Percentiles rank a stretch among this genome's conserved stretches.
Conservation (phyloP, 1,140 invertebrate species). For the Heliconius eleuchia region DNA sequence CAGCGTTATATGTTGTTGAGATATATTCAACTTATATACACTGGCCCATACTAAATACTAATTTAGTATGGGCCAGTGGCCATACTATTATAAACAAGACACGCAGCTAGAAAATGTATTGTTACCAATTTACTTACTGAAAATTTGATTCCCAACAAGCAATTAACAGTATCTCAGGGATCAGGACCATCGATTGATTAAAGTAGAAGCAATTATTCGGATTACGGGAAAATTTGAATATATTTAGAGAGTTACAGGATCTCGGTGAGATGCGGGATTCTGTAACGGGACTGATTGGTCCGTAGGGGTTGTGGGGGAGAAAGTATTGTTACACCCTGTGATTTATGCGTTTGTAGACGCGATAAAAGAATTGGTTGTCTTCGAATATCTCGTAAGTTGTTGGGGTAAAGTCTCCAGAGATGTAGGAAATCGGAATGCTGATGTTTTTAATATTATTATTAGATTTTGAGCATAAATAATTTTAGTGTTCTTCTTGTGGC, state of each 20-base stretch:
- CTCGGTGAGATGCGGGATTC: constrained; percentile 15
- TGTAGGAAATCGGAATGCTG: background rate
- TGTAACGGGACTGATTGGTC: constrained; percentile 3
- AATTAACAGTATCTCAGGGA: constrained; percentile 13
- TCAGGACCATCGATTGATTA: constrained; percentile 6
- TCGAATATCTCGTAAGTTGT: background rate
- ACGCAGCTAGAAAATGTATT: too few species aligned
- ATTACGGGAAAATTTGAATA: constrained; percentile 23
- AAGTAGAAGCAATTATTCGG: constrained; percentile 12
- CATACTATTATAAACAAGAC: background rate
- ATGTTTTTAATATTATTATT: background rate
- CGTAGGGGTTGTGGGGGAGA: background rate
- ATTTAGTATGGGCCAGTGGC: too few species aligned
- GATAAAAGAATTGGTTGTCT: constrained; percentile 2
- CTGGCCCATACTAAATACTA: too few species aligned
- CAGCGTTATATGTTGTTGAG: too few species aligned
- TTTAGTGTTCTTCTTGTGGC: too few species aligned
- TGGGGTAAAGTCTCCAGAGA: background rate
- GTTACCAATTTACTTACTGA: background rate
- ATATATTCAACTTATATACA: too few species aligned
- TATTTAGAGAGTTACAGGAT: constrained; percentile 14
- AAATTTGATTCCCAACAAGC: background rate
- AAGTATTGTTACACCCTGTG: background rate
- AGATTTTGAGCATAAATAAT: background rate
- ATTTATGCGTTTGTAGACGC: background rate